A percentile compares a stretch with the other conserved stretches of the same genome.
phyloP scores from a whole-genome alignment of 2,888 invertebrate genomes.

The Latheticus oryzae region DNA sequence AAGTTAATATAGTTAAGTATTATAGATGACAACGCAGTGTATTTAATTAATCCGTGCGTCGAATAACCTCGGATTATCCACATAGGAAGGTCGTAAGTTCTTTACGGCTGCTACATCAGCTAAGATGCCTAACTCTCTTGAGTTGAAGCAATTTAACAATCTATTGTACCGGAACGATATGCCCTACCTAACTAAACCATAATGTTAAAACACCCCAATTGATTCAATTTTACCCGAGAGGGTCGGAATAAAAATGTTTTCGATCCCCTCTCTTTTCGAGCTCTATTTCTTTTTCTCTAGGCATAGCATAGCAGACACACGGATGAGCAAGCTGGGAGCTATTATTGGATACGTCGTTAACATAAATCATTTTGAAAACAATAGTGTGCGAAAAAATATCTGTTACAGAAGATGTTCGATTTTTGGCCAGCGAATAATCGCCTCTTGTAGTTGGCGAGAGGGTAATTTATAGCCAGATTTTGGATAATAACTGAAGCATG shows the following conservation, averaged over 20 bases:
- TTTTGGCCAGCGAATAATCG: slow-evolving; percentile 21
- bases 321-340: slow-evolving; percentile 65
- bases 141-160: slow-evolving; percentile 45
- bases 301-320: slow-evolving; percentile 63
- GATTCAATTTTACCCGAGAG: slow-evolving; percentile 63
- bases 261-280: slow-evolving; percentile 48
- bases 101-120: slow-evolving; percentile 29
- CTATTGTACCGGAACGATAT: slow-evolving; percentile 44
- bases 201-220: slow-evolving; percentile 62
- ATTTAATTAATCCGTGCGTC: slow-evolving; percentile 45
- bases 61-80: slow-evolving; percentile 44
- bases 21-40: no score
- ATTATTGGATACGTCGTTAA: slow-evolving; percentile 64
- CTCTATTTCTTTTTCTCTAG: slow-evolving; percentile 55
- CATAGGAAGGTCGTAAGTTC: slow-evolving; percentile 46
- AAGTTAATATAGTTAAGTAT: no score
- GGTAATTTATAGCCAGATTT: slow-evolving; percentile 35
- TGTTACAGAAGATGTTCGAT: slow-evolving; percentile 14
- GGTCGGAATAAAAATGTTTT: slow-evolving; percentile 61
- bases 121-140: slow-evolving; percentile 34
- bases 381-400: slow-evolving; percentile 17
- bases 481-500: slow-evolving; percentile 30
- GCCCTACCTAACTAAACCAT: slow-evolving; percentile 46
- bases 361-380: slow-evolving; percentile 64
- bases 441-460: slow-evolving; percentile 11